A percentile compares a stretch with the other conserved stretches of the same genome.
These are phyloP conservation scores for Miniopterus natalensis DNA, from an alignment of 2,113 vertebrate species.

Conservation along the genomic window DNA sequence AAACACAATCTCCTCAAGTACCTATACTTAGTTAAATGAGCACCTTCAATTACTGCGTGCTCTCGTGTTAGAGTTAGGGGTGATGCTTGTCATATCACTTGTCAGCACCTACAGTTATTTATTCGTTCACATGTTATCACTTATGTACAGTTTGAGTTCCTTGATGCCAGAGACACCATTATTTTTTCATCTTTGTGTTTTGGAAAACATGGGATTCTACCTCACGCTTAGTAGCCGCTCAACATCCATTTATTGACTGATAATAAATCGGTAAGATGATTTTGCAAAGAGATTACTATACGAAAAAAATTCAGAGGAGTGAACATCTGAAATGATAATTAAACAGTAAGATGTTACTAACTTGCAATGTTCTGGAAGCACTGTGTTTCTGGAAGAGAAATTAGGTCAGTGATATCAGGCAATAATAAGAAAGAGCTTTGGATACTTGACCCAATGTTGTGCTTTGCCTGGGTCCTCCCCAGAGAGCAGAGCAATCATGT, in stretches of 20 bases:
- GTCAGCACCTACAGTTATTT: not conserved
- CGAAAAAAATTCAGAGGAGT: not conserved
- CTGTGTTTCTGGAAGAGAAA: not conserved
- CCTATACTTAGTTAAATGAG: not conserved
- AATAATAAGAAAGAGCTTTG: not conserved
- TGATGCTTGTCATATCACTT: not conserved
- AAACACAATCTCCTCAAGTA: not conserved
- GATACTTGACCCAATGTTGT: not conserved
- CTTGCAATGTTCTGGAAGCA: not conserved
- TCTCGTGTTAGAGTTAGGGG: not conserved
- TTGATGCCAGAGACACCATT: not conserved
- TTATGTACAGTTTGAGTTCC: not conserved
- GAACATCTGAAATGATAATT: not conserved
- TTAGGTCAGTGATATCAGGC: not conserved
- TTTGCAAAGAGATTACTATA: not conserved
- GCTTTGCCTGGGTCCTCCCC: not conserved
- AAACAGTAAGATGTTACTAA: not conserved
- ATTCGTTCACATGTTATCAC: not conserved
- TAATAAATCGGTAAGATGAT: not conserved
- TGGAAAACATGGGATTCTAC: not conserved
- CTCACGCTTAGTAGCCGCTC: not conserved
- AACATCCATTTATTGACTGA: not conserved
- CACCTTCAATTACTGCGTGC: not conserved
- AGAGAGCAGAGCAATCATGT: not conserved
- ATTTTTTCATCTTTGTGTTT: not conserved